Base-by-base conservation (phyloP, 1,140 invertebrate species). In the Bombus fervidus region DNA sequence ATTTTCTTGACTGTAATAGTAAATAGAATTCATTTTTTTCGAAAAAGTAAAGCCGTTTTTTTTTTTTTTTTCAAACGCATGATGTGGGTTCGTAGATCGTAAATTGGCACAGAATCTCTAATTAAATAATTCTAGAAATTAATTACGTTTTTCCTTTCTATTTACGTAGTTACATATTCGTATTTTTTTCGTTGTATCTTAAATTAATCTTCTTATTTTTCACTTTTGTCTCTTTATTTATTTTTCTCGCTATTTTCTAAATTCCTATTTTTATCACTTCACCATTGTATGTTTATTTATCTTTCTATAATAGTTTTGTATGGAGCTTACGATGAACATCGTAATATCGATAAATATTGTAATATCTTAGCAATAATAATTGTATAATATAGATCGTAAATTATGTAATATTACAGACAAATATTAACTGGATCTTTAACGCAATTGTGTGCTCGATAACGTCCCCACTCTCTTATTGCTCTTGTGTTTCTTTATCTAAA, bases 41-140 rank as follows among this genome's bases (percentile, higher is more conserved):
- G 47, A 53, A 53, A 53, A 53, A 22, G 1, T 53, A 53, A 53
- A 53, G 6, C 47, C 18, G 47, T 37, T 37, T 37, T 37, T 37
- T 37, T 37, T 34, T 34, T 34, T 34, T 34, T 34, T 34, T 34
- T 34, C 5, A 13, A 62, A 39, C 18, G 57, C 15, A 57, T 4
- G 15, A 12, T 43, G 13, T n/a, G 34, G 31, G 25, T 74, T 82
- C 71, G 80, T 82, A 74, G 22, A 64, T 74, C 1, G 25, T 41
- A 25, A 43, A 39, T 73, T 73, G 25, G 57, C 22, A 82, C 57
- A 37, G 81, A 82, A 82, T 82, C 81, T 75, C 34, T 47, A 31
- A 47, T 37, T 34, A 59, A 57, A 76, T 57, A 8, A 66, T 31
- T 66, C 28, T 62, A n/a, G 28, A 62, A 62, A n/a, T 62, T 62